These are phyloP conservation scores for Hipparchia semele DNA, from an alignment of 2,888 invertebrate genomes.

Conservation along the genomic window DNA sequence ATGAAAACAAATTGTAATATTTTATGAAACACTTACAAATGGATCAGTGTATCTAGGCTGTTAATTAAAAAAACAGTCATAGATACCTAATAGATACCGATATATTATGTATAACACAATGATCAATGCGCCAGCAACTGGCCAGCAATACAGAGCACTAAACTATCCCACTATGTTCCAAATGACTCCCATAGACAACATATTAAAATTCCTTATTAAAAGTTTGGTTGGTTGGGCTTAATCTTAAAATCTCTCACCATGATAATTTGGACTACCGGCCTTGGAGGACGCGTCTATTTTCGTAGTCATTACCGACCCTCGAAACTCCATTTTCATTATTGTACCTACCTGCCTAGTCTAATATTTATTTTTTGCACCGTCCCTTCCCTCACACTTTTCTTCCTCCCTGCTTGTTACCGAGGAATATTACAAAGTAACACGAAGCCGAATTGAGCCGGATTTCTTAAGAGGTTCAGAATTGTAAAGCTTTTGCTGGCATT, in stretches of 20 bases:
- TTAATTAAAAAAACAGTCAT: too few relatives aligned
- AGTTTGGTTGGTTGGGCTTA: too few relatives aligned
- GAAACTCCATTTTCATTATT: slow-evolving; percentile 38
- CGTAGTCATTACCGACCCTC: slow-evolving; percentile 41
- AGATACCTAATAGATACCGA: too few relatives aligned
- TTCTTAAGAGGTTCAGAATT: slow-evolving; percentile 38
- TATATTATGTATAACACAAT: too few relatives aligned
- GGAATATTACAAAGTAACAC: slow-evolving; percentile 38
- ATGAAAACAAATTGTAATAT: too few relatives aligned
- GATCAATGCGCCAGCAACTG: too few relatives aligned
- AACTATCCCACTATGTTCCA: too few relatives aligned
- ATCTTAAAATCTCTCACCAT: slow-evolving; percentile 44
- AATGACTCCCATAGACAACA: too few relatives aligned
- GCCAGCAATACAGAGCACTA: too few relatives aligned
- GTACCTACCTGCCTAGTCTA: slow-evolving; percentile 4
- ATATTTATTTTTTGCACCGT: slow-evolving; percentile 26
- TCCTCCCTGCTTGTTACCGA: slow-evolving; percentile 26
- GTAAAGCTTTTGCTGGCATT: slow-evolving; percentile 35
- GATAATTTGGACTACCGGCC: slow-evolving; percentile 41
- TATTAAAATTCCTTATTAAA: too few relatives aligned
- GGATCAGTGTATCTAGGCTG: too few relatives aligned
- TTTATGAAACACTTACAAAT: too few relatives aligned
- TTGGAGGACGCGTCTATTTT: slow-evolving; percentile 45
- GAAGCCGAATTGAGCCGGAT: slow-evolving; percentile 37
- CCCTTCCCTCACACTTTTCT: slow-evolving; percentile 30